Percentiles rank a stretch among this genome's conserved stretches.
These are phyloP conservation scores for Abscondita cerata DNA, from an alignment of 2,888 invertebrate species.

Conservation along the genomic window DNA sequence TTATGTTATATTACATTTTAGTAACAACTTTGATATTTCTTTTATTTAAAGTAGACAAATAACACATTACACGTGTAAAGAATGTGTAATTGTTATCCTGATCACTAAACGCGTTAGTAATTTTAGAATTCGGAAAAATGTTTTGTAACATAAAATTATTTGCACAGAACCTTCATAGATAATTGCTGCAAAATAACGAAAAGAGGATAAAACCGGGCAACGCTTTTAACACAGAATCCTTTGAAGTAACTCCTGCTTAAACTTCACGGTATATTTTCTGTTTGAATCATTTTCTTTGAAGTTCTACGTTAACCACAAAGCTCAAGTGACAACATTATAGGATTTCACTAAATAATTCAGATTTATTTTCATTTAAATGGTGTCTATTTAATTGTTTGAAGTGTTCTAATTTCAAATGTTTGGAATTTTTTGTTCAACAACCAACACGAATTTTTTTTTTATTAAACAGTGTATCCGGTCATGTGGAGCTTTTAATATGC, in stretches of 20 bases:
- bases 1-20: no score
- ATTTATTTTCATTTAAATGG: not conserved
- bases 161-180: not conserved
- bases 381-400: no score
- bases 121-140: not conserved
- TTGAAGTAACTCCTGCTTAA: constrained; percentile 16
- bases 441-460: no score
- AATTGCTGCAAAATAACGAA: constrained; percentile 5
- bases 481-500: not conserved
- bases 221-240: constrained; percentile 15
- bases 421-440: no score
- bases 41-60: no score
- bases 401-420: no score
- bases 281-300: constrained; percentile 27
- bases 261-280: constrained; percentile 22
- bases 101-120: no score
- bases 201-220: not conserved
- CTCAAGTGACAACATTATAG: constrained; percentile 27
- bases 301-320: constrained; percentile 19
- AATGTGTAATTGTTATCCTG: no score
- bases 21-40: no score
- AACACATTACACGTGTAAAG: no score
- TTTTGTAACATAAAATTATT: not conserved
- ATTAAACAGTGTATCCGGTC: no score
- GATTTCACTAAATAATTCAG: constrained; percentile 25